Evolutionary conservation across 2,888 invertebrate genomes (phyloP).

Genomic region (Pristionchus maxplancki): DNA sequence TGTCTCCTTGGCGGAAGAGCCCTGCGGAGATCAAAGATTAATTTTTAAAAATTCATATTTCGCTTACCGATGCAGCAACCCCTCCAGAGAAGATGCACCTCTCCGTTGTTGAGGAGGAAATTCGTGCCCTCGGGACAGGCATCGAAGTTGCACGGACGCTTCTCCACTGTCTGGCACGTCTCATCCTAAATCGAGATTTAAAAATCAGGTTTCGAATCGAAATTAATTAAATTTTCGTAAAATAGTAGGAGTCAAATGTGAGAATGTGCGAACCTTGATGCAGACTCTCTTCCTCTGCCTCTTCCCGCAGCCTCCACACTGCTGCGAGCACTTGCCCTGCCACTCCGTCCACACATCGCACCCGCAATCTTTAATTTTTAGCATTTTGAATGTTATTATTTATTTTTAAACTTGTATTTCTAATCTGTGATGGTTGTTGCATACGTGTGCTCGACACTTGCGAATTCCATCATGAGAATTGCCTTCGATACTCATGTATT

Average conservation of each 20-base stretch:
- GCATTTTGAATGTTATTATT: background rate
- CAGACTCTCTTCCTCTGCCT: conserved; percentile 66
- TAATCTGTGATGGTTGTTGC: background rate
- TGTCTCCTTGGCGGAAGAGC: conserved; percentile 58
- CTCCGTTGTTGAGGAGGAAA: conserved; percentile 75
- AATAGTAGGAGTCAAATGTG: background rate
- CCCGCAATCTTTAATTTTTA: conserved; percentile 64
- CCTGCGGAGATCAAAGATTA: background rate
- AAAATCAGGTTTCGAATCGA: background rate
- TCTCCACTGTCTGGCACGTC: conserved; percentile 67
- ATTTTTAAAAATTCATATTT: no score
- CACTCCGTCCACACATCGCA: conserved; percentile 75
- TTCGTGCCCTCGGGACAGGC: conserved; percentile 75
- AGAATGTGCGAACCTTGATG: conserved; percentile 54
- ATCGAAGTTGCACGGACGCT: conserved; percentile 73
- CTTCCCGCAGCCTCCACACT: conserved; percentile 77
- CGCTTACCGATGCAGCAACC: conserved; percentile 76
- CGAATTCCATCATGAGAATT: background rate
- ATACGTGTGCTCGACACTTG: no score
- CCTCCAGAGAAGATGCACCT: conserved; percentile 75
- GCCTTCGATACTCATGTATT: background rate
- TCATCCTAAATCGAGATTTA: conserved; percentile 47
- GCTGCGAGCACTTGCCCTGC: conserved; percentile 70
- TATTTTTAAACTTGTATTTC: background rate
- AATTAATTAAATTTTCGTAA: background rate